Base-by-base conservation (phyloP, 2,888 invertebrate genomes). In the Halictus quadricinctus region DNA sequence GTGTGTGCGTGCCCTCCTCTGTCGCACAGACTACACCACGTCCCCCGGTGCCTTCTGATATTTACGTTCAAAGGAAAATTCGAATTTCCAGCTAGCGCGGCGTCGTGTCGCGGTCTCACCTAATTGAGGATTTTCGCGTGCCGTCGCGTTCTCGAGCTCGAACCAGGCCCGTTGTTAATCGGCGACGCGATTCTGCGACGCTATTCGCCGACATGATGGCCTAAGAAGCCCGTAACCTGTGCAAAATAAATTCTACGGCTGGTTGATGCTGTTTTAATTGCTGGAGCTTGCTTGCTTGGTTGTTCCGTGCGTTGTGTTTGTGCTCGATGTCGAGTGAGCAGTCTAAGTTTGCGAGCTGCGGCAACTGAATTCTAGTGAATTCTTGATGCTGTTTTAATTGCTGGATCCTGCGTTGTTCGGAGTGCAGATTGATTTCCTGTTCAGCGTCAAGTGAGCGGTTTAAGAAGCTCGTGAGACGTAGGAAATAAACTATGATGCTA, bases 81-180 rank as follows among this genome's bases (percentile, higher is more conserved):
- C n/a, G 50, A 41, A 25, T 69, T 74, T 70, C 77, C 29, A 70
- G 41, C 70, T 36, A 21, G 15, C 48, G n/a, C 50, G 77, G 5
- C n/a, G n/a, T 58, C 58, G 58, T n/a, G 25, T 15, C 54, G 46
- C 8, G 78, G 41, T 70, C 21, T 58, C 78, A 72, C 70, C 54
- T 54, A 79, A 54, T 81, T 79, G 60, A 18, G 60, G 48, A 73
- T n/a, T 43, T 72, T 70, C 69, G 29, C 21, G 48, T 76, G 25
- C 75, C 13, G 46, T 76, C 36, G 58, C 58, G 8, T 43, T 25
- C 25, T 12, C 41, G 41, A 54, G 25, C 18, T 21, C 43, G 43
- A 41, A 25, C 36, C 8, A 6, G 6, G 25, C 54, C 10, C 8
- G 25, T 15, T 50, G 70, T 70, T 54, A 25, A 77, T 69, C 69